phyloP scores from a whole-genome alignment of 2,113 vertebrate species.

The Clarias macrocephalus region DNA sequence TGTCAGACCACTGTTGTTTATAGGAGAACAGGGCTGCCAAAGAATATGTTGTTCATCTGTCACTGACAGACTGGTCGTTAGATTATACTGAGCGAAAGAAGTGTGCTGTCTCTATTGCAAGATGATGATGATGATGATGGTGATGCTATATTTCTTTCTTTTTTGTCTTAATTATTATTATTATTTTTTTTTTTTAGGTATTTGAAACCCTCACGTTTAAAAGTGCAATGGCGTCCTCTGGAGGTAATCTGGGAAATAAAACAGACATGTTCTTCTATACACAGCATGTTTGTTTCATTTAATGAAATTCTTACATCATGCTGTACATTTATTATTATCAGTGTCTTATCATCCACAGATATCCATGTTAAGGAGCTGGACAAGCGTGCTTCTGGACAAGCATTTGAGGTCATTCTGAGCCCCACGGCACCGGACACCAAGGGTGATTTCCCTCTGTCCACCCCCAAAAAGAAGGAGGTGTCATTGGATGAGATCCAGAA shows the following conservation, averaged over 20 bases:
- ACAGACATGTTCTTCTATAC: neutral
- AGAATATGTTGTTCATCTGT: neutral
- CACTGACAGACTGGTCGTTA: neutral
- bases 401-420: slow-evolving; percentile 93
- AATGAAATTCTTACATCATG: neutral
- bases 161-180: neutral
- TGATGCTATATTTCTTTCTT: neutral
- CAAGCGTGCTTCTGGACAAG: slow-evolving; percentile 91
- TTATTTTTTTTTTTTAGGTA: slow-evolving; percentile 50
- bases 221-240: slow-evolving; percentile 66
- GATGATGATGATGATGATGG: neutral
- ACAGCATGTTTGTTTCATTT: slow-evolving; percentile 4
- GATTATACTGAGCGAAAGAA: neutral
- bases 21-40: neutral
- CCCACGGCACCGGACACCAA: slow-evolving; percentile 84
- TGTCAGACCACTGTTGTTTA: neutral
- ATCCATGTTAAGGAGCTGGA: slow-evolving; percentile 94
- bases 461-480: slow-evolving; percentile 88
- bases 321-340: neutral
- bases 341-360: slow-evolving; percentile 65
- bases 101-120: neutral
- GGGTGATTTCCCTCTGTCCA: slow-evolving; percentile 84
- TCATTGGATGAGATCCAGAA: slow-evolving; percentile 93
- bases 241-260: slow-evolving; percentile 58
- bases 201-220: slow-evolving; percentile 41